phyloP scores from a whole-genome alignment of 1,140 invertebrate genomes.

The Teleopsis dalmanni region DNA sequence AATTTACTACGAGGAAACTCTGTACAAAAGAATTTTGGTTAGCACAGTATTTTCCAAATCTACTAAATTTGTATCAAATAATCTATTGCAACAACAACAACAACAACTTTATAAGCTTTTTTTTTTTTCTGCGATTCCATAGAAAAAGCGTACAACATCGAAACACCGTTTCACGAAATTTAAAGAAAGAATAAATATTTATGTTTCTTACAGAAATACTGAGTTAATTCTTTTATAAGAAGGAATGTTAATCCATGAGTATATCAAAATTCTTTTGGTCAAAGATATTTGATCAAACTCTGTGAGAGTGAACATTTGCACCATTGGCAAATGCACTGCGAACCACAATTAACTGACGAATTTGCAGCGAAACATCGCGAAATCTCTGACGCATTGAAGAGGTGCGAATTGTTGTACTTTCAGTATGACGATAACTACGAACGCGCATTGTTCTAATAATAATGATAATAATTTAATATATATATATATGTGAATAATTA shows the following conservation, averaged over 20 bases:
- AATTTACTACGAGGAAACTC: too few relatives aligned
- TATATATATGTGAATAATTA: constrained; percentile 9
- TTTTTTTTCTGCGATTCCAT: not conserved
- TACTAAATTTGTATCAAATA: too few relatives aligned
- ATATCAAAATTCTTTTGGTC: too few relatives aligned
- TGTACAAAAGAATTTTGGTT: too few relatives aligned
- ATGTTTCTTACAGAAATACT: too few relatives aligned
- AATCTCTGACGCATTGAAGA: constrained; percentile 34
- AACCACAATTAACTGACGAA: constrained; percentile 35
- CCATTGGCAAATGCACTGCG: constrained; percentile 31
- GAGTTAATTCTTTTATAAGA: too few relatives aligned
- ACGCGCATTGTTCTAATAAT: constrained; percentile 29
- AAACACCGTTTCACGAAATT: too few relatives aligned
- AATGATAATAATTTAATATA: not conserved
- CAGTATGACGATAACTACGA: constrained; percentile 36
- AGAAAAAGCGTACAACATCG: not conserved
- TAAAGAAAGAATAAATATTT: too few relatives aligned
- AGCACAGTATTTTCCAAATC: too few relatives aligned
- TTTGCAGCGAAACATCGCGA: constrained; percentile 34
- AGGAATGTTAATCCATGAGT: too few relatives aligned
- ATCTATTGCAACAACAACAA: too few relatives aligned
- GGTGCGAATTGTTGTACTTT: constrained; percentile 24
- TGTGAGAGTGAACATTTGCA: constrained; percentile 27
- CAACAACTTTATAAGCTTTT: not conserved
- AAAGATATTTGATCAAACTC: constrained; percentile 20